Evolutionary conservation across 2,888 invertebrate species (phyloP), one percentile per base, ranked within the genome.

Genomic region (Dugesia japonica): DNA sequence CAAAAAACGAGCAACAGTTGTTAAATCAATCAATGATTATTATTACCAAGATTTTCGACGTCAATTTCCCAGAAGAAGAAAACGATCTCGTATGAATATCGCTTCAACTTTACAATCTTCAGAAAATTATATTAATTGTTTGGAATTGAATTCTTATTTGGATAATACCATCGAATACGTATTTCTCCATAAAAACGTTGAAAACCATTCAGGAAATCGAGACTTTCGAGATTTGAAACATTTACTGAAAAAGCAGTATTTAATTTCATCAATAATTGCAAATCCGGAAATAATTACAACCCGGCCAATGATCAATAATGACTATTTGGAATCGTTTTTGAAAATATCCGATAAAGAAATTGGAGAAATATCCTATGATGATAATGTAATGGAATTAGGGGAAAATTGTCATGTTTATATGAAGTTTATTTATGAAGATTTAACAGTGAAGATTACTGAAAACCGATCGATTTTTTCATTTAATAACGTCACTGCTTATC

Each of bases 121-220:
- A 56, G 56, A 56, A 56, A 23, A 56, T n/a, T 20, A 13, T n/a
- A 56, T 56, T n/a, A 56, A 56, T n/a, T 56, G 56, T 56, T 56
- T 56, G 56, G 56, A n/a, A n/a, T 23, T 56, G n/a, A 56, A 56
- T 20, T 56, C 56, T 7, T 56, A 56, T n/a, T 23, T 56, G 1
- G 56, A 56, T 9, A 56, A 56, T 23, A 56, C 56, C 4, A 56
- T 56, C n/a, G 56, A 56, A 56, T 56, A 56, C 17, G 56, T 56
- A 4, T 56, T 56, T 56, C 56, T 56, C 23, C 56, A 56, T n/a
- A 56, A 56, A n/a, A 56, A 56, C n/a, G n/a, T 56, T n/a, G 56
- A 56, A 9, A 56, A 9, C 4, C 23, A 56, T 56, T 4, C 56
- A 1, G 56, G 56, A 1, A 56, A n/a, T 56, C n/a, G 56, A 56